Percentiles rank a stretch among this genome's conserved stretches.
phyloP scores from a whole-genome alignment of 2,113 vertebrate genomes.

The Donacobius atricapilla region DNA sequence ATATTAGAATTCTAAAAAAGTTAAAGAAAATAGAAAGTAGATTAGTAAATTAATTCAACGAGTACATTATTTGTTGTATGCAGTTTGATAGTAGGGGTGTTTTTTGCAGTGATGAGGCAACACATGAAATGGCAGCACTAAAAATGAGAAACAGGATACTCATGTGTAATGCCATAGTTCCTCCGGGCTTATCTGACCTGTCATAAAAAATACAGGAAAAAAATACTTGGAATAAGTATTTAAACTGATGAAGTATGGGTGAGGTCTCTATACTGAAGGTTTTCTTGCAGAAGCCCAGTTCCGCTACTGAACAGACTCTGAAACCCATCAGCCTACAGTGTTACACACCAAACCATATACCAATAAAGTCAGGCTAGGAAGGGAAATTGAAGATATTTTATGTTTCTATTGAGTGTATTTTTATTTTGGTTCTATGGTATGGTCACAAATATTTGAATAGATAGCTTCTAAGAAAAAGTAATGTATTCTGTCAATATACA shows the following conservation, averaged over 20 bases:
- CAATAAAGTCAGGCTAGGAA: background rate
- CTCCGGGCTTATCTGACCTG: background rate
- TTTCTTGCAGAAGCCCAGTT: background rate
- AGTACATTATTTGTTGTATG: background rate
- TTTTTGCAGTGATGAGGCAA: background rate
- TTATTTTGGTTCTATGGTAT: background rate
- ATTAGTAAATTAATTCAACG: background rate
- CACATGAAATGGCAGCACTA: background rate
- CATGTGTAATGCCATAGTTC: background rate
- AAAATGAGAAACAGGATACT: background rate
- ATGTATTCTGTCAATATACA: background rate
- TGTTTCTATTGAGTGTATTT: background rate
- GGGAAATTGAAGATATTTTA: background rate
- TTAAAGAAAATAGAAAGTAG: background rate
- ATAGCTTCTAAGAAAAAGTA: background rate
- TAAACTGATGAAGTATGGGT: background rate
- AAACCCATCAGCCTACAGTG: background rate
- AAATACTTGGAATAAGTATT: background rate
- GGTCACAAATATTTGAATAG: background rate
- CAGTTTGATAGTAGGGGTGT: background rate
- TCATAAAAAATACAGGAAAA: background rate
- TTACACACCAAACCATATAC: background rate
- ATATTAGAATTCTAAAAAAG: background rate
- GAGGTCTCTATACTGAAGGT: fast-evolving
- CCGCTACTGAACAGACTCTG: background rate